Base-by-base conservation (phyloP, 1,140 invertebrate species). In the Drosophila fuyamai region DNA sequence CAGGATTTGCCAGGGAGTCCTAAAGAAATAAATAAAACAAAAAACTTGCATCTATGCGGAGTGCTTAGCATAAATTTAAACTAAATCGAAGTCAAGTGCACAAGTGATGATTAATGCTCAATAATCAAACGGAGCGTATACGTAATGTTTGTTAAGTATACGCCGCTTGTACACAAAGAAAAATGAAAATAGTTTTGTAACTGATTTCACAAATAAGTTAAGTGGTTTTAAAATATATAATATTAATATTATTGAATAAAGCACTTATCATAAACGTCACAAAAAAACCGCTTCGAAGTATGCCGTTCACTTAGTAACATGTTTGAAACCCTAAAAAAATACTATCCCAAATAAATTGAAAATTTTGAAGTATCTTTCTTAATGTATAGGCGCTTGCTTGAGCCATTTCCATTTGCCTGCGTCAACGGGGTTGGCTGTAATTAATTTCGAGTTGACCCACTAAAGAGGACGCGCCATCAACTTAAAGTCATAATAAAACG, bases 371-470 rank as follows among this genome's bases (percentile, higher is more conserved):
- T 35, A 62, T 63, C 47, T 32, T 29, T 32, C 32, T 12, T 27
- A 32, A 63, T 62, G 41, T 38, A n/a, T 7, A 23, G 23, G 6
- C 18, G 12, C 23, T 32, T 14, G 5, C 8, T 5, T 14, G 43
- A 13, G 23, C 47, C 47, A 29, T 32, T 50, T 50, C 8, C 47
- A 7, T 12, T 16, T 43, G 29, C 47, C 43, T 10, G 16, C 50
- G 27, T 40, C 27, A 23, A 27, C 50, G 13, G 32, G n/a, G 18
- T 48, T 9, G 54, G 38, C n/a, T 48, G 80, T 80, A 88, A 88
- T 89, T 88, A 89, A 88, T 88, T 83, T 89, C 80, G 56, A 83
- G 83, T 80, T 88, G 83, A 89, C 80, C 84, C 84, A 88, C 66
- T 89, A 79, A 88, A 63, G 83, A 58, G 75, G 43, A 55, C 55